Percentiles rank a stretch among this genome's conserved stretches.
These are phyloP conservation scores for Allophyes oxyacanthae DNA, from an alignment of 2,888 invertebrate species.

Conservation along the genomic window DNA sequence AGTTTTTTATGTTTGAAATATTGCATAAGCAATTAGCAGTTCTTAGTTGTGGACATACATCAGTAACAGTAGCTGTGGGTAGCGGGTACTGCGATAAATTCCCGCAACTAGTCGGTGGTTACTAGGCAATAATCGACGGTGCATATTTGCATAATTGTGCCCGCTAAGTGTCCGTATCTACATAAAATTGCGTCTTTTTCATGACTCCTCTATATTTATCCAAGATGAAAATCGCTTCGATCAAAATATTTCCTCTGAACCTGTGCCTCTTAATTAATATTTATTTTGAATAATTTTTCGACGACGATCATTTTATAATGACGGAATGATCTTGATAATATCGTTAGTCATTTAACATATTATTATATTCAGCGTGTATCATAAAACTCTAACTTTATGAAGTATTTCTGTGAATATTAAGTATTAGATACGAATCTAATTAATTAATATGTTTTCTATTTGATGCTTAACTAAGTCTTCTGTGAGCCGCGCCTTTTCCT, in stretches of 20 bases:
- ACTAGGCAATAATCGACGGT: conserved; percentile 83
- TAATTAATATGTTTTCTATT: conserved; percentile 41
- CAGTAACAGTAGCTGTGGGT: conserved; percentile 57
- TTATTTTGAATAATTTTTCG: conserved; percentile 61
- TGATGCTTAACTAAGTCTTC: conserved; percentile 32
- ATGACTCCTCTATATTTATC: conserved; percentile 79
- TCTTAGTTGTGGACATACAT: conserved; percentile 63
- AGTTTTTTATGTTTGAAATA: conserved; percentile 43
- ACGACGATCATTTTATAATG: conserved; percentile 50
- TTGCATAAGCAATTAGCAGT: conserved; percentile 65
- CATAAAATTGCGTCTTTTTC: conserved; percentile 87
- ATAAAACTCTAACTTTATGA: conserved; percentile 46
- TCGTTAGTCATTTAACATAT: conserved; percentile 50
- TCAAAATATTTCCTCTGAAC: conserved; percentile 62
- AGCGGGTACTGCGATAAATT: conserved; percentile 74
- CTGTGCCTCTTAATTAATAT: conserved; percentile 63
- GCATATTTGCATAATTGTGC: conserved; percentile 87
- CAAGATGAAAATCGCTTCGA: conserved; percentile 71
- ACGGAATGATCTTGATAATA: conserved; percentile 53
- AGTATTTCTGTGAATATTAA: conserved; percentile 55
- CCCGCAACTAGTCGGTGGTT: conserved; percentile 80
- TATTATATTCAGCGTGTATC: conserved; percentile 45
- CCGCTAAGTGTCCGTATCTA: conserved; percentile 84
- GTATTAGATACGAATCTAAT: conserved; percentile 49
- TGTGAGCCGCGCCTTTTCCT: conserved; percentile 11